Evolutionary conservation across 2,113 vertebrate species (phyloP).

Genomic region (Dryoscopus gambensis): DNA sequence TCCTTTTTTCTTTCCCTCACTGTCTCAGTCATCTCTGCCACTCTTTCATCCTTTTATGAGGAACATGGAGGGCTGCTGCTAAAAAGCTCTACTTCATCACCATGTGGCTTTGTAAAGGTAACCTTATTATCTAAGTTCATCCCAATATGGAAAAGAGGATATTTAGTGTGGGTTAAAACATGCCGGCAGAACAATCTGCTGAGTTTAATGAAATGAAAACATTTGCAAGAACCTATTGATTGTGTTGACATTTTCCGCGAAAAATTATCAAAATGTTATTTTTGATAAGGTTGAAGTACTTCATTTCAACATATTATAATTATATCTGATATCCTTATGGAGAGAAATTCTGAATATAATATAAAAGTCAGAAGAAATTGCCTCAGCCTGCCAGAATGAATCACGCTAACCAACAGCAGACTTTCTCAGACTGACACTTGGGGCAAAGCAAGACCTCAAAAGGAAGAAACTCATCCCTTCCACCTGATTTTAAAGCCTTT

Average conservation of each 20-base stretch:
- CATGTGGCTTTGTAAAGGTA: not conserved
- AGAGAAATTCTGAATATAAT: not conserved
- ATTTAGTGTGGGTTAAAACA: constrained; percentile 1
- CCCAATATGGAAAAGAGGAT: not conserved
- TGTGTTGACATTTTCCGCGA: constrained; percentile 62
- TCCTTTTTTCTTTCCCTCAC: not conserved
- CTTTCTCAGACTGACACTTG: not conserved
- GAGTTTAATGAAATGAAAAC: constrained; percentile 58
- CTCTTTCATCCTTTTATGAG: constrained; percentile 8
- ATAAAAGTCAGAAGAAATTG: not conserved
- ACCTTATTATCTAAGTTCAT: constrained; percentile 32
- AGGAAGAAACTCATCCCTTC: not conserved
- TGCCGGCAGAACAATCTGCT: constrained; percentile 49
- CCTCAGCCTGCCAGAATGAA: not conserved
- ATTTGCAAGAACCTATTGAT: constrained; percentile 62
- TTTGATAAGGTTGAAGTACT: constrained; percentile 64
- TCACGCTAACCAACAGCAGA: not conserved
- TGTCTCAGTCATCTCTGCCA: not conserved
- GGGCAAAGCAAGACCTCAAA: not conserved
- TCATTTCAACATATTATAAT: constrained; percentile 50
- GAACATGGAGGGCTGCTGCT: not conserved
- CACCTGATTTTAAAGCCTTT: not conserved
- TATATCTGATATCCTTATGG: constrained; percentile 35
- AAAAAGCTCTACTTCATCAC: not conserved
- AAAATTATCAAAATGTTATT: constrained; percentile 63